These are phyloP conservation scores for Rachycentron canadum DNA, from an alignment of 2,797 vertebrate species.

Conservation along the genomic window DNA sequence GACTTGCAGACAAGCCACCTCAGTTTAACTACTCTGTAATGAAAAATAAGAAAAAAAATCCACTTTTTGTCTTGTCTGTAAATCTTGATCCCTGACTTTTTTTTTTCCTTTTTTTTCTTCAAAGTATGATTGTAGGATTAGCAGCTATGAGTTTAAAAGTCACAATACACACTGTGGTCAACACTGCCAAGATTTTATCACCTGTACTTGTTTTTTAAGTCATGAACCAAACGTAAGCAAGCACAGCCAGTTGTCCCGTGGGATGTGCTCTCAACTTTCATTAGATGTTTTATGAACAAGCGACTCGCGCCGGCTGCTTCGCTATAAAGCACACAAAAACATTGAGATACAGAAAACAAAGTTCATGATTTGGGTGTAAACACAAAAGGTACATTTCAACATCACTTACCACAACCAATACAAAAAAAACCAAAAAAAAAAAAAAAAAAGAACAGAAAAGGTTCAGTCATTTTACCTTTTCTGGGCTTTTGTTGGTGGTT, in stretches of 20 bases:
- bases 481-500: slow-evolving; percentile 89
- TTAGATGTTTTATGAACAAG: slow-evolving; percentile 99
- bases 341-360: slow-evolving; percentile 99
- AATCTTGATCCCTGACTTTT: slow-evolving; percentile 80
- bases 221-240: slow-evolving; percentile 99
- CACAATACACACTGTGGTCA: slow-evolving; percentile 99
- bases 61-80: slow-evolving; percentile 82
- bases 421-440: slow-evolving; percentile 13
- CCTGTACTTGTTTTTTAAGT: slow-evolving; percentile 99
- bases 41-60: slow-evolving; percentile 60
- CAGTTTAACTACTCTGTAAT: slow-evolving; percentile 89
- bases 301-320: slow-evolving; percentile 99
- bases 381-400: slow-evolving; percentile 97
- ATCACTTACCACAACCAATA: slow-evolving; percentile 93
- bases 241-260: slow-evolving; percentile 99
- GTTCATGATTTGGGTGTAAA: slow-evolving; percentile 98
- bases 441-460: slow-evolving; percentile 72
- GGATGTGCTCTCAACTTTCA: slow-evolving; percentile 99
- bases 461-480: slow-evolving; percentile 72
- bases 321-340: slow-evolving; percentile 99
- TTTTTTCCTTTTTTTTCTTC: slow-evolving; percentile 61
- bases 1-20: slow-evolving; percentile 87
- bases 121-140: slow-evolving; percentile 82
- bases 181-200: slow-evolving; percentile 99
- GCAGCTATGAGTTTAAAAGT: slow-evolving; percentile 88